phyloP scores from a whole-genome alignment of 1,140 invertebrate species.

The Neuroterus valhalla region DNA sequence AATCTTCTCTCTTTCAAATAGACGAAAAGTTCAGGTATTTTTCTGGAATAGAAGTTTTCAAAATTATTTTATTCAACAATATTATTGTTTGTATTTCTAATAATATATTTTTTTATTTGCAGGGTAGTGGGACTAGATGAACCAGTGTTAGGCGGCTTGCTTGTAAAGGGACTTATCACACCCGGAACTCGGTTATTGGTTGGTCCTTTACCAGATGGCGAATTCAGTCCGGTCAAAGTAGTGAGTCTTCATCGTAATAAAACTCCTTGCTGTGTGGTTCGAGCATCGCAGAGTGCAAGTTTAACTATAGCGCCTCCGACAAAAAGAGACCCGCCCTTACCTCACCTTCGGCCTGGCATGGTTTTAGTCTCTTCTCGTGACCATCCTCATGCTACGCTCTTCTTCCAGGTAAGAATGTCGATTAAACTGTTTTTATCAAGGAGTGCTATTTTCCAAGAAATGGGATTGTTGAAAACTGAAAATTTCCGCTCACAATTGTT shows the following conservation, averaged over 20 bases:
- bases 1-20: conserved; percentile 91
- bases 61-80: no score
- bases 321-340: conserved; percentile 75
- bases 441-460: background rate
- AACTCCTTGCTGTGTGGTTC: conserved; percentile 88
- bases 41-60: background rate
- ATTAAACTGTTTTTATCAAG: background rate
- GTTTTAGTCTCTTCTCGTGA: conserved; percentile 78
- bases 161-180: conserved; percentile 88
- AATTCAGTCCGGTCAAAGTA: conserved; percentile 86
- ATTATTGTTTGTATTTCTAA: background rate
- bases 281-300: conserved; percentile 93
- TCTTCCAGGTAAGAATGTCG: conserved; percentile 81
- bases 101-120: conserved; percentile 44
- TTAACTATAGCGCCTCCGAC: conserved; percentile 81
- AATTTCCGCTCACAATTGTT: no score
- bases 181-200: conserved; percentile 88
- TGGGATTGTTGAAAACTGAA: no score
- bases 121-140: conserved; percentile 82
- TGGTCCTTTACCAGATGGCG: conserved; percentile 90
- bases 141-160: conserved; percentile 91
- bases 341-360: conserved; percentile 88
- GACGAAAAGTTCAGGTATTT: conserved; percentile 89
- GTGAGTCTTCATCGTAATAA: conserved; percentile 93
- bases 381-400: conserved; percentile 82